Base-by-base conservation (phyloP, 53 echinoderm and acorn worm genomes). In the Apostichopus leukothele region DNA sequence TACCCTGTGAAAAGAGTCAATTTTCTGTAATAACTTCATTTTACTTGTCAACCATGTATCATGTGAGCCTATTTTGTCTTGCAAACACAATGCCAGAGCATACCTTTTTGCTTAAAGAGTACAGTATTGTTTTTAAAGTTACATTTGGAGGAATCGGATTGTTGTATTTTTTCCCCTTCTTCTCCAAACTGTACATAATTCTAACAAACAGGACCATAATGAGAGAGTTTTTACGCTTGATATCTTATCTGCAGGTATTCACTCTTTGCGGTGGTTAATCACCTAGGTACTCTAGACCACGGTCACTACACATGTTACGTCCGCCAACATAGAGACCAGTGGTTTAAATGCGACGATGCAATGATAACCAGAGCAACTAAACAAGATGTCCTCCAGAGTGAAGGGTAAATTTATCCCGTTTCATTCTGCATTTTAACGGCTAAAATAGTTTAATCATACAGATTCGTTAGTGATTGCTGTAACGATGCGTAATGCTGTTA, bases 261-360 rank as follows among this genome's bases (percentile, higher is more conserved):
- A 7, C 86, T 99, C 60, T 99, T 99, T 93, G 99, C 99, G n/a
- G 99, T 99, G 25, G 99, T 99, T 66, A 99, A 99, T 67, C 99
- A 99, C 90, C 94, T 92, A 19, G 99, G 99, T 14, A 94, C 99
- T 39, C 88, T 99, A 63, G 99, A 99, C 86, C 90, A 96, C n/a
- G 99, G 99, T 89, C 99, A 99, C 77, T 99, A 99, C 83, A 99
- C 96, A 18, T 99, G 99, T 83, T 99, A 91, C 67, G 93, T 99
- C 84, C 91, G 99, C 88, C 99, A 99, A 75, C 99, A 99, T 79
- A 93, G 91, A 71, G 96, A 99, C 75, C 99, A 99, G 71, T 99
- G 99, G 99, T 99, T 99, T 81, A 99, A 95, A 76, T 99, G 99
- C 92, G 99, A 99, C 75, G 99, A 99, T 50, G 99, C 99, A 21